Base-by-base conservation (phyloP, 2,888 invertebrate genomes). In the Glaucopsyche alexis region DNA sequence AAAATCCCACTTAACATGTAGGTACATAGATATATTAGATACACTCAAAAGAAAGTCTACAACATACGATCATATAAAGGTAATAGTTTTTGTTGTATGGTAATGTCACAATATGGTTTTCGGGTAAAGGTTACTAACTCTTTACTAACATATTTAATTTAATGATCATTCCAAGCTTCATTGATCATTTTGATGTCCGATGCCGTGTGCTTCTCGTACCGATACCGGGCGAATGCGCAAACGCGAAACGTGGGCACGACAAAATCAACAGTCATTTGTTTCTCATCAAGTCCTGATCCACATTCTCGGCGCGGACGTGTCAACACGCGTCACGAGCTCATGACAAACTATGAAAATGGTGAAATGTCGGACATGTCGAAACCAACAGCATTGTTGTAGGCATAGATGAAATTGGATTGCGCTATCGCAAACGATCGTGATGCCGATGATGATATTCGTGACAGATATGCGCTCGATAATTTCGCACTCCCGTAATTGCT, bases 391-490 rank as follows among this genome's bases (percentile, higher is more conserved):
- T 88, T 87, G 89, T 81, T 84, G 81, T 84, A 82, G 83, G 82
- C 85, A 83, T 80, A 78, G 80, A 83, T 86, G 85, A 85, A 87
- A 90, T 90, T 88, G 86, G 87, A 89, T 91, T 89, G 89, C 88
- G 84, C 84, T 84, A 83, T 86, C 85, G 85, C 85, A 87, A 87
- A 85, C 87, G 87, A 29, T 29, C 29, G 29, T 88, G 88, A 89
- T 90, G 85, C 83, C 80, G 80, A 85, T 85, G 85, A 88, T 87
- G 84, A 84, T 79, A 80, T 83, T 88, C 86, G 88, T 87, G 88
- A 86, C 84, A 84, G 82, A 78, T 82, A 71, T 74, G 55, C 47
- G 16, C 66, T 14, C 5, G 67, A 67, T 67, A 16, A 67, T 67
- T 45, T 67, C 50, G 65, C 38, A 50, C 38, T 40, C n/a, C 38